These are phyloP conservation scores for Ammodytes dubius DNA, from an alignment of 2,113 vertebrate genomes.

Conservation along the genomic window DNA sequence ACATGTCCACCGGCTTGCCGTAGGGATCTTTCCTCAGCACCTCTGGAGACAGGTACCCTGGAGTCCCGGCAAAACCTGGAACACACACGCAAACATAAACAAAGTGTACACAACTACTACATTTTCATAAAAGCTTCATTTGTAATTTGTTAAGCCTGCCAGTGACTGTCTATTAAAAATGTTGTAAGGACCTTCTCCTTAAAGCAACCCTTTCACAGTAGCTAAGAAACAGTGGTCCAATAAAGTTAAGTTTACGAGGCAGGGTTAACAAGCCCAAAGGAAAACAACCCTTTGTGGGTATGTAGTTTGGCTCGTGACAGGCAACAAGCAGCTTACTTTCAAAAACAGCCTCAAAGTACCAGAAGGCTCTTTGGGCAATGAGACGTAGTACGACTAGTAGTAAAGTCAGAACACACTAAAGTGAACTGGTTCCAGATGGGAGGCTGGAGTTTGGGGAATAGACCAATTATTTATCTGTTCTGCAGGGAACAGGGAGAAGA, in stretches of 20 bases:
- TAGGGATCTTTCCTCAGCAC: slow-evolving; percentile 97
- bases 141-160: neutral
- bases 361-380: slow-evolving; percentile 14
- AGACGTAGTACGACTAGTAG: neutral
- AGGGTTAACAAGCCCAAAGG: slow-evolving; percentile 1
- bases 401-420: slow-evolving; percentile 14
- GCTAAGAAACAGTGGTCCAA: neutral
- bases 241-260: slow-evolving; percentile 3
- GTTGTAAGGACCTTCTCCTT: neutral
- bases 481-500: slow-evolving; percentile 30
- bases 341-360: slow-evolving; percentile 25
- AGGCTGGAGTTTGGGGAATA: slow-evolving; percentile 49
- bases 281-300: slow-evolving; percentile 17
- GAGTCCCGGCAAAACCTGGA: slow-evolving; percentile 95
- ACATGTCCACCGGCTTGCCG: slow-evolving; percentile 98
- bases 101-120: neutral
- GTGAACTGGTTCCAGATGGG: slow-evolving; percentile 58
- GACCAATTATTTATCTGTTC: slow-evolving; percentile 65
- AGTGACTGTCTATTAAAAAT: neutral
- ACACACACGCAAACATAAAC: slow-evolving; percentile 14
- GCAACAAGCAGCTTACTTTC: slow-evolving; percentile 53
- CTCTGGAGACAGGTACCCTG: slow-evolving; percentile 97
- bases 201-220: neutral
- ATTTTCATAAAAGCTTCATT: neutral
- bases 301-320: slow-evolving; percentile 14